A percentile compares a stretch with the other conserved stretches of the same genome.
Conservation (phyloP, 2,888 invertebrate genomes). For the Chrysodeixis includens region DNA sequence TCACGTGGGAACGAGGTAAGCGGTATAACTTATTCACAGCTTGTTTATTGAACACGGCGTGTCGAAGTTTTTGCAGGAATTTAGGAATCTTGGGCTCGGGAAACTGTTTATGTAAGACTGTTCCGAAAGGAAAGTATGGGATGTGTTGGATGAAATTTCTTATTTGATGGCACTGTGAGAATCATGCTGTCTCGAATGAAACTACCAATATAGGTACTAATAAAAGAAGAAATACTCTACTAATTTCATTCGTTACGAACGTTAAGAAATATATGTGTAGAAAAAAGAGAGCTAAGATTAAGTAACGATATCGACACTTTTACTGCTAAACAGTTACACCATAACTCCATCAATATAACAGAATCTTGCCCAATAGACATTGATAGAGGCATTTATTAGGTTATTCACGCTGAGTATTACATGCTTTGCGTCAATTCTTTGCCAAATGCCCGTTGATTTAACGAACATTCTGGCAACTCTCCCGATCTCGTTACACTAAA, state of each 20-base stretch:
- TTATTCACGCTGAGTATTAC: slow-evolving; percentile 46
- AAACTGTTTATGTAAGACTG: slow-evolving; percentile 15
- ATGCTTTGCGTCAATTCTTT: slow-evolving; percentile 66
- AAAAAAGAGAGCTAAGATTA: neutral
- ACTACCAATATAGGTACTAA: no score
- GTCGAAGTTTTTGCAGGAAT: slow-evolving; percentile 30
- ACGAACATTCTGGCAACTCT: slow-evolving; percentile 64
- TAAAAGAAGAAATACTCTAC: no score
- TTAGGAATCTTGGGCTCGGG: slow-evolving; percentile 40
- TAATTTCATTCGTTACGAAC: neutral
- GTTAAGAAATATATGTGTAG: neutral
- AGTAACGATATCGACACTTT: neutral
- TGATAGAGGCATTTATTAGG: slow-evolving; percentile 43
- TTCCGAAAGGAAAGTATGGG: neutral
- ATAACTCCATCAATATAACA: slow-evolving; percentile 23
- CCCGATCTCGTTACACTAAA: slow-evolving; percentile 57
- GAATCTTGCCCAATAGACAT: slow-evolving; percentile 29
- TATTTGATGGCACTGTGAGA: no score
- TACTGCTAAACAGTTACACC: slow-evolving; percentile 18
- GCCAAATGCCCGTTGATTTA: slow-evolving; percentile 67
- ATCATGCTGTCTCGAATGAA: no score
- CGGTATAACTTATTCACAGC: slow-evolving; percentile 42
- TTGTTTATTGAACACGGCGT: slow-evolving; percentile 36
- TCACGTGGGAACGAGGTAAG: slow-evolving; percentile 97
- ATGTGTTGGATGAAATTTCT: neutral